Conservation (phyloP, 2,797 vertebrate genomes). For the Galagoides demidoff region DNA sequence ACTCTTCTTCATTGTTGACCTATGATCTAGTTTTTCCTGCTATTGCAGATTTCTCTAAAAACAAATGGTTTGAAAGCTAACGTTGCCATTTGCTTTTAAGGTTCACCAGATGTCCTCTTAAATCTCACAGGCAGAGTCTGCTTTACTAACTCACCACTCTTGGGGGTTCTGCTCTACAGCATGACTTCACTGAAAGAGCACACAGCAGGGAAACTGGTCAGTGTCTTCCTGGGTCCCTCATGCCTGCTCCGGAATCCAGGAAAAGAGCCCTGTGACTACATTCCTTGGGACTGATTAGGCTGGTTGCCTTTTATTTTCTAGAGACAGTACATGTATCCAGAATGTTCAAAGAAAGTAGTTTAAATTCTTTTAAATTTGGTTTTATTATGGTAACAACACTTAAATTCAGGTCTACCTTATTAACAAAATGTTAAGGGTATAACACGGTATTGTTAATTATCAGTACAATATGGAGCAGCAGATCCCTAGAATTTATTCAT, state of each 20-base stretch:
- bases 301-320: not conserved
- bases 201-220: not conserved
- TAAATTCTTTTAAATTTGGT: not conserved
- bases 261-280: not conserved
- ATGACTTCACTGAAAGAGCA: not conserved
- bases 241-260: not conserved
- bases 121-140: not conserved
- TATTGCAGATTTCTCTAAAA: constrained; percentile 62
- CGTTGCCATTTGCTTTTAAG: not conserved
- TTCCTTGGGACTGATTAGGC: not conserved
- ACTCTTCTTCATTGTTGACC: constrained; percentile 52
- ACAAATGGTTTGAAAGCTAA: constrained; percentile 50
- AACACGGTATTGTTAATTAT: not conserved
- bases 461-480: not conserved
- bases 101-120: not conserved
- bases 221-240: not conserved
- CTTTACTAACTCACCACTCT: not conserved
- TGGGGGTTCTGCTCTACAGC: not conserved
- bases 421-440: not conserved
- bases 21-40: constrained; percentile 48
- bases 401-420: not conserved
- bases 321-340: not conserved
- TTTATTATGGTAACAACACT: not conserved
- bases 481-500: not conserved
- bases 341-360: not conserved